Conservation (phyloP, 37 sponge, comb jelly and placozoan species). For the Halichondria panicea region DNA sequence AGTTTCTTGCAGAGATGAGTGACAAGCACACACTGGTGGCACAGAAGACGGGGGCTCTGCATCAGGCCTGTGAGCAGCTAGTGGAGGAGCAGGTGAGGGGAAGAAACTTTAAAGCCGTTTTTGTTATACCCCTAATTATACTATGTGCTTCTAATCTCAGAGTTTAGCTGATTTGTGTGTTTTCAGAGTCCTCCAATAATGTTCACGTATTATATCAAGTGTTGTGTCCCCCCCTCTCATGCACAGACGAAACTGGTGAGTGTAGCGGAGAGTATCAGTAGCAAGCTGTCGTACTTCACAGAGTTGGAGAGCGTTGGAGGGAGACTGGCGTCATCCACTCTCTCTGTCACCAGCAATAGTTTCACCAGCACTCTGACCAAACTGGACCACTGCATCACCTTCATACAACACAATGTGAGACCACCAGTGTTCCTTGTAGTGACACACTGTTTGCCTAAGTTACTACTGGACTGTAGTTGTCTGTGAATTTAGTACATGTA, state of each 20-base stretch:
- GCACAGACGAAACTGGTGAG: slow-evolving; percentile 76
- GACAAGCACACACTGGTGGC: slow-evolving; percentile 79
- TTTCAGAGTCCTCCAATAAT: too few relatives aligned
- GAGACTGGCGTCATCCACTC: slow-evolving; percentile 70
- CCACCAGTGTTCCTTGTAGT: not conserved
- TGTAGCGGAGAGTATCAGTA: slow-evolving; percentile 79
- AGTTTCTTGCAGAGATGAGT: slow-evolving; percentile 65
- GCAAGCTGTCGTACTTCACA: slow-evolving; percentile 90
- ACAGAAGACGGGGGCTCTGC: slow-evolving; percentile 84
- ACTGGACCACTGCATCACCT: slow-evolving; percentile 95
- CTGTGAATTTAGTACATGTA: not conserved
- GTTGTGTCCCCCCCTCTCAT: not conserved
- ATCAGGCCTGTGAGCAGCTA: slow-evolving; percentile 91
- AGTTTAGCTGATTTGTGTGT: too few relatives aligned
- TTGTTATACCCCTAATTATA: too few relatives aligned
- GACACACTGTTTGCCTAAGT: not conserved
- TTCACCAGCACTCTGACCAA: slow-evolving; percentile 81
- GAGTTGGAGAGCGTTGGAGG: slow-evolving; percentile 80
- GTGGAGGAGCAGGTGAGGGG: slow-evolving; percentile 78
- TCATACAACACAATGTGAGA: slow-evolving; percentile 84
- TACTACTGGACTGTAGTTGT: not conserved
- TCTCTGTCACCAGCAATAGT: slow-evolving; percentile 73
- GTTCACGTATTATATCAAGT: too few relatives aligned
- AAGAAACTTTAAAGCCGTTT: too few relatives aligned
- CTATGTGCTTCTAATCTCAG: too few relatives aligned